Evolutionary conservation across 2,888 invertebrate species (phyloP), one percentile per base, ranked within the genome.

Genomic region (Andrena flavipes): DNA sequence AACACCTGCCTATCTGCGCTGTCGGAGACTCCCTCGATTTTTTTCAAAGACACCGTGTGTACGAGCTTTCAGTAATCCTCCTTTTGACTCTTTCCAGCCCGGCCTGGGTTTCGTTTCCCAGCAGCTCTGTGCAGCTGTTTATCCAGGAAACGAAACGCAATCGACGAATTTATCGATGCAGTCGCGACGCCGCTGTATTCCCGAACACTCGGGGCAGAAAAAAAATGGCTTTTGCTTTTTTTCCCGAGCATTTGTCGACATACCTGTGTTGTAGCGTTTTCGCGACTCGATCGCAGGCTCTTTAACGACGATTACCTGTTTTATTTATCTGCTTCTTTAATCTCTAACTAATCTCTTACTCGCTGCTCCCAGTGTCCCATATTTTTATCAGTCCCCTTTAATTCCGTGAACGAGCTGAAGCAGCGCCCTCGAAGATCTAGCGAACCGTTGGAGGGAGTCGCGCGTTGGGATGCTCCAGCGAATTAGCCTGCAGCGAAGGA

Each of bases 11-110:
- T 48, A 64, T 56, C 35, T 67, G 68, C 42, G 65, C 74, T 74
- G 56, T 54, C 63, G 56, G 80, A 49, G 80, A 74, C 67, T 79
- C 74, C 59, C 73, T 78, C 78, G 81, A 78, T 56, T 56, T 74
- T 70, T 73, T 79, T 67, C 71, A 82, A 86, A 83, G 76, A 82
- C 60, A 59, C 26, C 54, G 59, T 60, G 10, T 48, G 63, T 54
- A 51, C 65, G 49, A 71, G 82, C 76, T 76, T 65, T 74, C 75
- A 76, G 72, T 84, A 74, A 84, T 79, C 68, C 76, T 76, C 67
- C 63, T 78, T 82, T 82, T 74, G 60, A 76, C 49, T 65, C 72
- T 72, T 60, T 67, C 67, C 29, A n/a, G 60, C 42, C 23, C 23
- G 48, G 59, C 51, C 8, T 23, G 30, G 23, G 23, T 16, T 26